Percentiles rank a stretch among this genome's conserved stretches.
phyloP scores from a whole-genome alignment of 2,888 invertebrate species.

The Dorcus hopei region DNA sequence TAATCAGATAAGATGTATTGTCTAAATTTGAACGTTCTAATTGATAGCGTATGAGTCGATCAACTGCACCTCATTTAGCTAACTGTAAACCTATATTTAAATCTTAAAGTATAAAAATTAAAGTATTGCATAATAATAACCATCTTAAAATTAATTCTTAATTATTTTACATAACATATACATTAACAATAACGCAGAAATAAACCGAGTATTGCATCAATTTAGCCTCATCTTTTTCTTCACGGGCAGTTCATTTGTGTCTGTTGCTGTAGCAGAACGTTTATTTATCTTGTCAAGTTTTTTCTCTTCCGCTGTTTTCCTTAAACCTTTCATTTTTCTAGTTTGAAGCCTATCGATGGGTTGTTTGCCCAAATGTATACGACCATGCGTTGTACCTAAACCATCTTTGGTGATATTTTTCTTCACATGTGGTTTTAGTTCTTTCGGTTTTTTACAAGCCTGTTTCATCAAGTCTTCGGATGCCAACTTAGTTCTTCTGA shows the following conservation, averaged over 20 bases:
- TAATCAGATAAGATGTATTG: too few species aligned
- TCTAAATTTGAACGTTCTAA: too few species aligned
- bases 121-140: too few species aligned
- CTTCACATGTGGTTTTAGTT: slow-evolving; percentile 74
- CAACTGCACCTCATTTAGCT: too few species aligned
- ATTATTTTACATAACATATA: too few species aligned
- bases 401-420: slow-evolving; percentile 88
- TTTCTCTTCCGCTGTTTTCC: slow-evolving; percentile 68
- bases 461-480: slow-evolving; percentile 85
- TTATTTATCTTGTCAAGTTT: slow-evolving; percentile 51
- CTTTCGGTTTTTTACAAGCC: slow-evolving; percentile 76
- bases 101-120: too few species aligned
- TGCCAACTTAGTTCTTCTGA: slow-evolving; percentile 84
- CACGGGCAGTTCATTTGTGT: slow-evolving; percentile 5
- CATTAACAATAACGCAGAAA: too few species aligned
- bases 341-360: slow-evolving; percentile 82
- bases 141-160: too few species aligned
- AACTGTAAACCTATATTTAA: too few species aligned
- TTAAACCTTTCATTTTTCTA: slow-evolving; percentile 85
- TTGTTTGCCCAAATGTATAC: slow-evolving; percentile 91
- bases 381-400: slow-evolving; percentile 85
- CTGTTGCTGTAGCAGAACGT: slow-evolving; percentile 1
- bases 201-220: not conserved
- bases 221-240: slow-evolving; percentile 4
- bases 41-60: too few species aligned